Base-by-base conservation (phyloP, 2,797 vertebrate genomes). In the Rhodeus uyekii region DNA sequence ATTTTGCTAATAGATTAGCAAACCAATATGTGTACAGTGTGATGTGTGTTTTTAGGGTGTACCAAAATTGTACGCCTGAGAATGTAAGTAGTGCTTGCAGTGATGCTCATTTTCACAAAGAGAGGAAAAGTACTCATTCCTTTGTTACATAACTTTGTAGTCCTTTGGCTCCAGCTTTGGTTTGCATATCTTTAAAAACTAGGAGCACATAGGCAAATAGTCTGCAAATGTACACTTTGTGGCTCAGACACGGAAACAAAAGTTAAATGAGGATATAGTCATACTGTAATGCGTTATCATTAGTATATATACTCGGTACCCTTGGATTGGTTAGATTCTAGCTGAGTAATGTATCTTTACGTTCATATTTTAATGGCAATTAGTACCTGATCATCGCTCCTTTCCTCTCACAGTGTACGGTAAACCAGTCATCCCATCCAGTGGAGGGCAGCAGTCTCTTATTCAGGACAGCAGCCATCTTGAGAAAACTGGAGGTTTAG, bases 351-450 rank as follows among this genome's bases (percentile, higher is more conserved):
- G 10, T 42, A 18, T 1, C 7, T n/a, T 29, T 8, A 39, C 13
- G 42, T 39, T 77, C 14, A 36, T 64, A 48, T 48, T 50, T 53
- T 38, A 32, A 48, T 36, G 0, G 1, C 12, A 80, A 12, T 8
- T 71, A 44, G 18, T 60, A 29, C 24, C 27, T 22, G 2, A 65
- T 24, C 36, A 1, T 29, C 8, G 6, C 13, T 22, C 5, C 19
- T 39, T 58, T 69, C 80, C 22, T 82, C 34, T 76, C 22, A 3
- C 77, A 98, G 97, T 97, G 3, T 98, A 98, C 0, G 97, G 97
- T 58, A 99, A 98, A 87, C 97, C 97, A 0, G 93, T 97, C 84
- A 93, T 97, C 86, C 89, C 93, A 0, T 75, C 87, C 78, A 82
- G 71, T 6, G 90, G 89, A 34, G 90, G 83, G 19, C 93, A 90